Conservation (phyloP, 2,113 vertebrate genomes). For the Tachysurus fulvidraco region DNA sequence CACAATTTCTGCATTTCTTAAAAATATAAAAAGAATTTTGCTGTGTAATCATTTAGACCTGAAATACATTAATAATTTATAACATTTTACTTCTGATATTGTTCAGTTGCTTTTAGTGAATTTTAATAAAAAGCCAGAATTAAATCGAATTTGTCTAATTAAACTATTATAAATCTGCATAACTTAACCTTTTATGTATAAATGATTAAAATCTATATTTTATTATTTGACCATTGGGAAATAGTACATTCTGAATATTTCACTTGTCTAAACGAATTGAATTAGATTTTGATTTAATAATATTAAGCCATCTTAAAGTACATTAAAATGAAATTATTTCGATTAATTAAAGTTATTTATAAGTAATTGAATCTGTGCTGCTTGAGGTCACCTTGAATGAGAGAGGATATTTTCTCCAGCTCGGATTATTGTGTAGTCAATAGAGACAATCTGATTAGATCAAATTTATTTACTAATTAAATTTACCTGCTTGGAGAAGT, state of each 20-base stretch:
- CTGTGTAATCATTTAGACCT: too few species aligned
- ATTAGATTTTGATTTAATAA: background rate
- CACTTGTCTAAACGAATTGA: background rate
- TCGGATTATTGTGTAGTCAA: background rate
- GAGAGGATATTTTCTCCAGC: too few species aligned
- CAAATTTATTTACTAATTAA: background rate
- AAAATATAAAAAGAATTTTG: too few species aligned
- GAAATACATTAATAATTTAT: too few species aligned
- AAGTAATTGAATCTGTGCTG: background rate
- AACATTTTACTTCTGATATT: too few species aligned
- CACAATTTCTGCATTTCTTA: too few species aligned
- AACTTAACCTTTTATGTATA: background rate
- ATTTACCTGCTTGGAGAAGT: background rate
- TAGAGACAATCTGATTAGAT: background rate
- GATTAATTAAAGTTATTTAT: background rate
- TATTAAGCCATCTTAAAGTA: background rate
- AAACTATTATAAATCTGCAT: too few species aligned
- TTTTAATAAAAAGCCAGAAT: too few species aligned
- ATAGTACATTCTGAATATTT: too few species aligned
- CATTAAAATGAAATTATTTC: background rate
- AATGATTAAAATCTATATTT: background rate
- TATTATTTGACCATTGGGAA: background rate
- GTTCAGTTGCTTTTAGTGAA: too few species aligned
- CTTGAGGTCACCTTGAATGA: background rate
- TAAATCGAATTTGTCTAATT: too few species aligned